Conservation (phyloP, 2,797 vertebrate genomes). For the Poeciliopsis presidionis region DNA sequence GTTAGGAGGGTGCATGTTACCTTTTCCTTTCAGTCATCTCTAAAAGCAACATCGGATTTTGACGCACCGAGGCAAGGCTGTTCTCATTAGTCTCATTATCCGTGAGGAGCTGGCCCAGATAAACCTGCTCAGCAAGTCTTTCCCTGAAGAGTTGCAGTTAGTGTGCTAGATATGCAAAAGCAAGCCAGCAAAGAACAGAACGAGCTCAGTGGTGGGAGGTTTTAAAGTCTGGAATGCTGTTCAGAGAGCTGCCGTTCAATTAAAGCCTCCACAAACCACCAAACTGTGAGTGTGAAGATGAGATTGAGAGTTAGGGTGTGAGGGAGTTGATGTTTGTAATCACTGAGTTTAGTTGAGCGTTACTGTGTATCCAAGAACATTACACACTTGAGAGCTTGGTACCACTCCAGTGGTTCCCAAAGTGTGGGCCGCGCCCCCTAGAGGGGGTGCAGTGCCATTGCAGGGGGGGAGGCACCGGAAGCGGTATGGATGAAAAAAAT, state of each 20-base stretch:
- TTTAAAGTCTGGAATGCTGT: constrained; percentile 46
- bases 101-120: constrained; percentile 73
- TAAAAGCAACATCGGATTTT: constrained; percentile 37
- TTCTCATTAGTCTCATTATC: constrained; percentile 69
- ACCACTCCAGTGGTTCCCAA: neutral
- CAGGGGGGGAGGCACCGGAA: no score
- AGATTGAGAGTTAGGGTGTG: constrained; percentile 15
- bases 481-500: no score
- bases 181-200: constrained; percentile 53
- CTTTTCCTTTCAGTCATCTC: constrained; percentile 43
- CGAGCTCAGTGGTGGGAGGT: constrained; percentile 42
- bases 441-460: no score
- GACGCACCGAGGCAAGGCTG: constrained; percentile 51
- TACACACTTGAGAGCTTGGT: constrained; percentile 45
- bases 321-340: constrained; percentile 40
- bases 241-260: constrained; percentile 55
- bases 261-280: constrained; percentile 27
- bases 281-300: constrained; percentile 26
- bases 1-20: constrained; percentile 46
- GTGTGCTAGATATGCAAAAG: constrained; percentile 71
- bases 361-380: constrained; percentile 43
- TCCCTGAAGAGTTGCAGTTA: constrained; percentile 67
- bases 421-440: no score
- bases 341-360: constrained; percentile 59
- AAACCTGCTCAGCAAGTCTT: constrained; percentile 68